A percentile compares a stretch with the other conserved stretches of the same genome.
These are phyloP conservation scores for Oreochromis tanganicae DNA, from an alignment of 2,113 vertebrate species.

Conservation along the genomic window DNA sequence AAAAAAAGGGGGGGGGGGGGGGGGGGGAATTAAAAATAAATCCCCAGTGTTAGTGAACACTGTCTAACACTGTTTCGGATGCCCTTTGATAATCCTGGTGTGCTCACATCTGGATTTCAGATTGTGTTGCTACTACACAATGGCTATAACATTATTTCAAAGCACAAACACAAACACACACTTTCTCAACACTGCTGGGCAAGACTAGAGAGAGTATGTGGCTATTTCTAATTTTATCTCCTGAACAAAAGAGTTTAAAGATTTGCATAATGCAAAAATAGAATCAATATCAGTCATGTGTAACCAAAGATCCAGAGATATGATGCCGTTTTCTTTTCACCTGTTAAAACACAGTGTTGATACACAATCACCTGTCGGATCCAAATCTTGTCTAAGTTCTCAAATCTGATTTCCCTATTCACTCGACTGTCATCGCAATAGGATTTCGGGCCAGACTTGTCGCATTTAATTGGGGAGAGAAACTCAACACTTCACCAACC, in stretches of 20 bases:
- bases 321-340: slow-evolving; percentile 48
- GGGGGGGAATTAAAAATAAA: slow-evolving; percentile 57
- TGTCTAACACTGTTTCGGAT: slow-evolving; percentile 16
- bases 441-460: neutral
- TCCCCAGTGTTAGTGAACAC: slow-evolving; percentile 45
- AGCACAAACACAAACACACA: neutral
- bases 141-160: neutral
- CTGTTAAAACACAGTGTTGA: slow-evolving; percentile 56
- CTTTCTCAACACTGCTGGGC: neutral
- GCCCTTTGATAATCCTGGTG: slow-evolving; percentile 30
- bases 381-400: slow-evolving; percentile 14
- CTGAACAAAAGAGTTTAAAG: slow-evolving; percentile 43
- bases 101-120: slow-evolving; percentile 43
- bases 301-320: slow-evolving; percentile 51
- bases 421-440: slow-evolving; percentile 23
- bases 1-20: no score
- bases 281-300: slow-evolving; percentile 46
- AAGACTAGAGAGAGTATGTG: slow-evolving; percentile 59
- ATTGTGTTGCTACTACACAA: neutral
- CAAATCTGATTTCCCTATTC: slow-evolving; percentile 31
- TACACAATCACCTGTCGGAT: slow-evolving; percentile 32
- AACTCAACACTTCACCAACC: neutral
- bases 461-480: neutral
- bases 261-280: slow-evolving; percentile 69
- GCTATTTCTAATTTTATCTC: slow-evolving; percentile 56